Conservation (phyloP, 1,140 invertebrate genomes). For the Drosophila kikkawai region DNA sequence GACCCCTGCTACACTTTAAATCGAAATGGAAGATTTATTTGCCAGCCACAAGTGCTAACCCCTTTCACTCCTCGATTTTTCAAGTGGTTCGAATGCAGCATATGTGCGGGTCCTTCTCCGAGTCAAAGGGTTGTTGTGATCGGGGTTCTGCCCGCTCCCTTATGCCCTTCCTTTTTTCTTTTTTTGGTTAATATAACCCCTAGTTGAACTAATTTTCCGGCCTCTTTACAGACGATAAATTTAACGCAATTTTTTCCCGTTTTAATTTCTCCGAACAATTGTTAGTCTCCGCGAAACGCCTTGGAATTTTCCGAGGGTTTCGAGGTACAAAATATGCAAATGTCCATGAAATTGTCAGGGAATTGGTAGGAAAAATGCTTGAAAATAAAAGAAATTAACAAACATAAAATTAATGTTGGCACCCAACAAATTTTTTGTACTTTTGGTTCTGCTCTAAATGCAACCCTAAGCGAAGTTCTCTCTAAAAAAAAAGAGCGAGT, state of each 20-base stretch:
- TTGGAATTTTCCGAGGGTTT: slow-evolving; percentile 60
- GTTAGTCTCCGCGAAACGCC: slow-evolving; percentile 54
- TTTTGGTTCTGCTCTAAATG: slow-evolving; percentile 22
- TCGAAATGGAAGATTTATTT: slow-evolving; percentile 77
- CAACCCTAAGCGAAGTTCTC: slow-evolving; percentile 21
- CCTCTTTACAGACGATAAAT: slow-evolving; percentile 78
- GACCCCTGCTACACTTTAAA: slow-evolving; percentile 70
- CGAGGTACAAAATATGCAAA: slow-evolving; percentile 67
- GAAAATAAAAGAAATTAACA: slow-evolving; percentile 82
- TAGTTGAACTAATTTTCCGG: slow-evolving; percentile 78
- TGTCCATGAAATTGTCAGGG: slow-evolving; percentile 74
- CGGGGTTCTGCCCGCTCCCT: slow-evolving; percentile 10
- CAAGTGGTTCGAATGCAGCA: slow-evolving; percentile 47
- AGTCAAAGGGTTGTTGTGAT: slow-evolving; percentile 34
- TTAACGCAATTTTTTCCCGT: slow-evolving; percentile 72
- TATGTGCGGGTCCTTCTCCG: slow-evolving; percentile 33
- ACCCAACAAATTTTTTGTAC: slow-evolving; percentile 67
- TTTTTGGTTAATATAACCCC: slow-evolving; percentile 54
- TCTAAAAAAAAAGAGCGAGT: background rate
- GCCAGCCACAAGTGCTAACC: slow-evolving; percentile 67
- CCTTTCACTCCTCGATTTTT: slow-evolving; percentile 27
- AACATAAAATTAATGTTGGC: slow-evolving; percentile 84
- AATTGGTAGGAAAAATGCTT: slow-evolving; percentile 61
- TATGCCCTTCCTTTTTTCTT: background rate
- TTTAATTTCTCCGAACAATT: slow-evolving; percentile 50